Conservation (phyloP, 1,140 invertebrate species). For the Drosophila dunni region DNA sequence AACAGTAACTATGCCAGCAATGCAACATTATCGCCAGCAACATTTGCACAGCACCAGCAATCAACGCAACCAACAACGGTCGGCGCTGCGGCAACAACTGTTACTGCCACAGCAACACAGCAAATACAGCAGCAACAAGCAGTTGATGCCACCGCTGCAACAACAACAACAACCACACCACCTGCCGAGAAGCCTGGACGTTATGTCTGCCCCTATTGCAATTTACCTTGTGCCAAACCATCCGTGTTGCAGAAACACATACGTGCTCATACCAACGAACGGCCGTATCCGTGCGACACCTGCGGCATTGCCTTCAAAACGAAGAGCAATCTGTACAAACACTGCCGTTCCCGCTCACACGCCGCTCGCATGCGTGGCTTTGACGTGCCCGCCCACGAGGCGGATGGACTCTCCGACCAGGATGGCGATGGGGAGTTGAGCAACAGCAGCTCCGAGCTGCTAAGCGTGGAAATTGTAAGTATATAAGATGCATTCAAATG, state of each 20-base stretch:
- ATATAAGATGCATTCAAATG: no score
- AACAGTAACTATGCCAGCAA: constrained; percentile 58
- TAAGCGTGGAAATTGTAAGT: constrained; percentile 58
- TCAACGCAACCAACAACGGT: constrained; percentile 64
- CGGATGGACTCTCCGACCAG: constrained; percentile 86
- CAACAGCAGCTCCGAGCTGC: constrained; percentile 81
- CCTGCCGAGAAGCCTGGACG: constrained; percentile 84
- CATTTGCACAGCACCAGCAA: constrained; percentile 73
- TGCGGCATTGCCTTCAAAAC: constrained; percentile 98
- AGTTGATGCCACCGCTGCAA: background rate
- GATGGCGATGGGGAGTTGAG: constrained; percentile 77
- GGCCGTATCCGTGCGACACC: constrained; percentile 94
- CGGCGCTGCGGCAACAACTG: constrained; percentile 15
- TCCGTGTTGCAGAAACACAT: constrained; percentile 97
- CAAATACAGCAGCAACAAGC: constrained; percentile 14
- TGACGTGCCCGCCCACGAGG: constrained; percentile 85
- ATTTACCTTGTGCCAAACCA: constrained; percentile 95
- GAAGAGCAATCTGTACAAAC: constrained; percentile 96
- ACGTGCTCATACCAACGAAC: constrained; percentile 95
- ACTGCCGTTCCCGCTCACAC: constrained; percentile 93
- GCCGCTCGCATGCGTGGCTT: constrained; percentile 88
- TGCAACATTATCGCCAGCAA: constrained; percentile 61
- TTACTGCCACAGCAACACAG: background rate
- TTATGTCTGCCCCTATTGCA: constrained; percentile 95
- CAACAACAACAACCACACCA: background rate